phyloP scores from a whole-genome alignment of 1,140 invertebrate genomes.

The Paramacrobiotus metropolitanus region DNA sequence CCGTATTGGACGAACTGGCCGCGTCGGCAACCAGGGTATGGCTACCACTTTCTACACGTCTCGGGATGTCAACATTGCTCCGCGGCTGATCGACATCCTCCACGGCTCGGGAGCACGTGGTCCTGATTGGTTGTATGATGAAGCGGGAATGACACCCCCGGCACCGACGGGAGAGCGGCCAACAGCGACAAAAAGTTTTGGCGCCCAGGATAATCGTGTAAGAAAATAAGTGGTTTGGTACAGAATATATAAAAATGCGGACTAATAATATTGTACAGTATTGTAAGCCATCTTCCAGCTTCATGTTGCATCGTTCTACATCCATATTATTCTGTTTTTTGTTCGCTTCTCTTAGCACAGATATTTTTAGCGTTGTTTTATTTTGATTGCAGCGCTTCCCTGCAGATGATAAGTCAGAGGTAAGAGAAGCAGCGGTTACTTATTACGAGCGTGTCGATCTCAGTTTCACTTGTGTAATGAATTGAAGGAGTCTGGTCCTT shows the following conservation, averaged over 20 bases:
- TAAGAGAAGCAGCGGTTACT: too few relatives aligned
- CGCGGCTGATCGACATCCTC: not conserved
- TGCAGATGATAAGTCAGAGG: too few relatives aligned
- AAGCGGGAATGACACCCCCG: not conserved
- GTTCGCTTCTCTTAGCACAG: not conserved
- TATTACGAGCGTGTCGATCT: too few relatives aligned
- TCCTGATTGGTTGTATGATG: not conserved
- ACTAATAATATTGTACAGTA: too few relatives aligned
- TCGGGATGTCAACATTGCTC: not conserved
- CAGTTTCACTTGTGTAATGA: too few relatives aligned
- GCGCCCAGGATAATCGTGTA: not conserved
- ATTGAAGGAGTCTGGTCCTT: too few relatives aligned
- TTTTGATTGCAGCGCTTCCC: not conserved
- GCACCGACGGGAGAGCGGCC: not conserved
- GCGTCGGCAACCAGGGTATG: constrained; percentile 67
- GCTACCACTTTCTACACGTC: constrained; percentile 54
- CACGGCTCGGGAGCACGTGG: not conserved
- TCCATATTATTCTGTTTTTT: not conserved
- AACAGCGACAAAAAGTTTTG: not conserved
- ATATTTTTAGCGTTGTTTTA: not conserved
- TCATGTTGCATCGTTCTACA: not conserved
- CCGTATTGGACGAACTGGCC: constrained; percentile 73
- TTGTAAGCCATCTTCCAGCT: too few relatives aligned
- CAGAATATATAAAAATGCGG: too few relatives aligned
- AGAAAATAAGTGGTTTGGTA: too few relatives aligned